Conservation (phyloP, 2,888 invertebrate species). For the Ennomos erosarius region DNA sequence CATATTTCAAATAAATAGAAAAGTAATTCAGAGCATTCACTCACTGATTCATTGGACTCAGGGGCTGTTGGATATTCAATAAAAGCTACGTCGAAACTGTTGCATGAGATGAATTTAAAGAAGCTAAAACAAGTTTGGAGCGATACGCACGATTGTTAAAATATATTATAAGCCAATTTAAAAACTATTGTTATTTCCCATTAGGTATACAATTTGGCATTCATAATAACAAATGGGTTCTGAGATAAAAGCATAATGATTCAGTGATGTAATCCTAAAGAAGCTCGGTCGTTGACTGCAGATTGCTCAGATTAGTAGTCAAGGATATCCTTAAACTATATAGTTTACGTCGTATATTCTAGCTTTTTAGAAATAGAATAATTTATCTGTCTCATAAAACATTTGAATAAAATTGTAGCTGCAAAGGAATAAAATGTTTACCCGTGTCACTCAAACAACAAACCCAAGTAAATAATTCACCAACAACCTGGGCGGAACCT, state of each 20-base stretch:
- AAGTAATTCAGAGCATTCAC: conserved; percentile 9
- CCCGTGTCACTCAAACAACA: conserved; percentile 5
- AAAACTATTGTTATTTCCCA: conserved; percentile 2
- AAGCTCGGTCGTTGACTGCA: conserved; percentile 20
- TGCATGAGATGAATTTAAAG: conserved; percentile 20
- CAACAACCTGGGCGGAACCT: conserved; percentile 11
- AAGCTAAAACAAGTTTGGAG: conserved; percentile 2
- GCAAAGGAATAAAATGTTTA: conserved; percentile 1
- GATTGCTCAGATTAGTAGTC: conserved; percentile 21
- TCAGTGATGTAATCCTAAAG: conserved; percentile 21
- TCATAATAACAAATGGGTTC: conserved; percentile 12
- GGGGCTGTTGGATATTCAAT: conserved; percentile 18
- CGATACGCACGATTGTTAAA: conserved; percentile 1
- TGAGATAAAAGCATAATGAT: conserved; percentile 15
- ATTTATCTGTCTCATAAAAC: too few relatives aligned
- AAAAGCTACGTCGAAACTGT: conserved; percentile 20
- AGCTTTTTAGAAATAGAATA: neutral
- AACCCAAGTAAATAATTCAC: conserved; percentile 23
- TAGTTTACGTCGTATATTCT: conserved; percentile 5
- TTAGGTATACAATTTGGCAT: neutral
- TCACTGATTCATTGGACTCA: conserved; percentile 12
- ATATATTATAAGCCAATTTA: neutral
- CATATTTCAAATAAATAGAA: conserved; percentile 14
- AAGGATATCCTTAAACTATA: too few relatives aligned
- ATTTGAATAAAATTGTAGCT: too few relatives aligned